A percentile compares a stretch with the other conserved stretches of the same genome.
Evolutionary conservation across 2,113 vertebrate genomes (phyloP).

Genomic region (Bujurquina vittata): DNA sequence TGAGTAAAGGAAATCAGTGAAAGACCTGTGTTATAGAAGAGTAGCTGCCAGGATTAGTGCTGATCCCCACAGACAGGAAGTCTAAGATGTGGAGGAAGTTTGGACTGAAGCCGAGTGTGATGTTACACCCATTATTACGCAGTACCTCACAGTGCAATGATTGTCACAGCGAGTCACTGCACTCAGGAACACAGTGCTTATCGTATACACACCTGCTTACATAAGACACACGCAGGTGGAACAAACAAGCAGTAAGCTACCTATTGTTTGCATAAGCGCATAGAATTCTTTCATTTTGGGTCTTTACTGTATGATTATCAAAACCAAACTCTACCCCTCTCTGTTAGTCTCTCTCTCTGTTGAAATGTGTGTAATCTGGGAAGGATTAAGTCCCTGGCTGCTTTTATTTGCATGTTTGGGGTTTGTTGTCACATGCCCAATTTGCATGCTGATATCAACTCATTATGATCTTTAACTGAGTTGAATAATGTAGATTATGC

Average conservation of each 20-base stretch:
- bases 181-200: not conserved
- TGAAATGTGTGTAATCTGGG: not conserved
- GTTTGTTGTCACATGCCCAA: constrained; percentile 58
- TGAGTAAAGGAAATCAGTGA: not conserved
- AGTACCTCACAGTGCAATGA: constrained; percentile 14
- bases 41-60: constrained; percentile 7
- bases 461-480: constrained; percentile 63
- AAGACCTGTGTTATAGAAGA: not conserved
- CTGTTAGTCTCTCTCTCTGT: not conserved
- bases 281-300: not conserved
- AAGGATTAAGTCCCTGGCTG: constrained; percentile 21
- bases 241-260: not conserved
- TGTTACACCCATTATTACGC: constrained; percentile 61
- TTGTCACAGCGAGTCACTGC: not conserved
- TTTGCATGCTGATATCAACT: constrained; percentile 69
- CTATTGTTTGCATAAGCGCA: not conserved
- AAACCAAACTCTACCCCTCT: not conserved
- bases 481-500: constrained; percentile 70
- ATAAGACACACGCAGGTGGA: not conserved
- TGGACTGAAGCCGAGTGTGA: constrained; percentile 36
- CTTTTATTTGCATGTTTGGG: constrained; percentile 35
- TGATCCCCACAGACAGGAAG: constrained; percentile 26
- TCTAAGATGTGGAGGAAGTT: constrained; percentile 18
- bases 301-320: not conserved
- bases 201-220: not conserved